Percentiles rank a stretch among this genome's conserved stretches.
Evolutionary conservation across 2,113 vertebrate genomes (phyloP).

Genomic region (Turdus rufiventris): DNA sequence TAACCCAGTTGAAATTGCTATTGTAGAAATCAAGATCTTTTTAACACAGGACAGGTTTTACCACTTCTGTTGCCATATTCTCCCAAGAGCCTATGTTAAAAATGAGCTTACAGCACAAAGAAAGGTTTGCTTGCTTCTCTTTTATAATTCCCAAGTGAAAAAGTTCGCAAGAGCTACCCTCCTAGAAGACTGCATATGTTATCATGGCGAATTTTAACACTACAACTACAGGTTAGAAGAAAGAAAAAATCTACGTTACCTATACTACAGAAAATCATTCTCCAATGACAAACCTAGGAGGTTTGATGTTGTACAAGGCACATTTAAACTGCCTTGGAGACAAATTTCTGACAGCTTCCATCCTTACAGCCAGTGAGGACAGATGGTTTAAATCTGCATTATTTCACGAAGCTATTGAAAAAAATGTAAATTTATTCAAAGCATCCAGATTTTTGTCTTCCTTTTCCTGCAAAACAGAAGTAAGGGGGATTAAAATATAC

Average conservation of each 20-base stretch:
- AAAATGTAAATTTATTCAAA: constrained; percentile 25
- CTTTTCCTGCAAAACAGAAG: not conserved
- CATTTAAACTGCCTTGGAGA: not conserved
- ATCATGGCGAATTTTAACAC: not conserved
- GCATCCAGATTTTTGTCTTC: not conserved
- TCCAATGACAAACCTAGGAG: not conserved
- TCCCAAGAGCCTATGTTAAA: not conserved
- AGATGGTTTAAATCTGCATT: constrained; percentile 24
- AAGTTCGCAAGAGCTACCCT: not conserved
- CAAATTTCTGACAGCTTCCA: not conserved
- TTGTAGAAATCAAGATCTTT: not conserved
- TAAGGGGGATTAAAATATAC: not conserved
- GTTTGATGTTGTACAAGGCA: not conserved
- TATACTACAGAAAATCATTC: not conserved
- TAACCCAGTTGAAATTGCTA: not conserved
- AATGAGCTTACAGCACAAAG: not conserved
- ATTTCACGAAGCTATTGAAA: not conserved
- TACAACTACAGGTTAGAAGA: not conserved
- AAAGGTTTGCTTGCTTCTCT: not conserved
- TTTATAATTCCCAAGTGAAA: not conserved
- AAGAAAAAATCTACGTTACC: not conserved
- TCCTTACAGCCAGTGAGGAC: not conserved
- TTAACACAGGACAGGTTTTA: not conserved
- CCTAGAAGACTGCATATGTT: not conserved
- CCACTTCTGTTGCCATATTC: not conserved